Evolutionary conservation across 2,113 vertebrate genomes (phyloP), one percentile per base, ranked within the genome.

Genomic region (Callospermophilus lateralis): DNA sequence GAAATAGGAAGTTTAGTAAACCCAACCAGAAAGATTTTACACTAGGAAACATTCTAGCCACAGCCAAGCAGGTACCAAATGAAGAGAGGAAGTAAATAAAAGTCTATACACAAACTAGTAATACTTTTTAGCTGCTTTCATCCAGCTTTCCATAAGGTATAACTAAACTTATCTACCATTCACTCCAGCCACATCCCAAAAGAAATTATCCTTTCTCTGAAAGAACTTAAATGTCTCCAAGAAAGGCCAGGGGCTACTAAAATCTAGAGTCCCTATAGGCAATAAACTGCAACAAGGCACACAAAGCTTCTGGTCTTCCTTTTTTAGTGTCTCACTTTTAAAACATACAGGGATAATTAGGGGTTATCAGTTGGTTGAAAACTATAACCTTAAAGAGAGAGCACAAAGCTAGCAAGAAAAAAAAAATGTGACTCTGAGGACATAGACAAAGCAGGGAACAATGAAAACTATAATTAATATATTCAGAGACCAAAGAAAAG

Each of bases 391-490:
- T 39, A 93, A 76, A 89, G 37, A 92, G 17, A 94, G 45, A 88
- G 53, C 63, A 32, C 55, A 96, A 87, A 92, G 90, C 86, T 55
- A 79, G 63, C 15, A 37, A 26, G 5, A 34, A 70, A 30, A 11
- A 55, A 94, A 51, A 34, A 74, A 87, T 13, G 55, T 39, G 24
- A 76, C 53, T 55, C 94, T 73, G 65, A 96, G 32, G 67, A 94
- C 93, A 89, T 45, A 93, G 61, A 87, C n/a, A 90, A 96, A 94
- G 68, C 88, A 90, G 63, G 28, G 39, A 93, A 81, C 92, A 88
- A 93, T 51, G 61, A 93, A 95, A 92, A 95, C 89, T 93, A 39
- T 96, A 97, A 97, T 97, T 96, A 93, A 93, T 89, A 94, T 34
- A 81, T 42, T 81, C 93, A 91, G 78, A 95, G 53, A 73, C 79